Evolutionary conservation across 2,888 invertebrate genomes (phyloP), one percentile per base, ranked within the genome.

Genomic region (Calliphora vomitoria): DNA sequence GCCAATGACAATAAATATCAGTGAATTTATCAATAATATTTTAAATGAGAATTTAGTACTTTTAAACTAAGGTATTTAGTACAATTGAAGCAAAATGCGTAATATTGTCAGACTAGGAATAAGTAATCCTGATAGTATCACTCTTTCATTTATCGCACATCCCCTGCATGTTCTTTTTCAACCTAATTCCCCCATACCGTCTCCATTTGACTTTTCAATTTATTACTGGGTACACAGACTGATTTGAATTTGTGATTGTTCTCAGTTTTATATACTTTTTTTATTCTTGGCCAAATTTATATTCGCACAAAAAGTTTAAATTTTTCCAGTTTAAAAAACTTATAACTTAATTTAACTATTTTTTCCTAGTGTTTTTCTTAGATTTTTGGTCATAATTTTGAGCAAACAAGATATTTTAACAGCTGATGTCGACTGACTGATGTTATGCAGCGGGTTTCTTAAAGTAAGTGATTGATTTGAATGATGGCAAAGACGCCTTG

Each of bases 401-500:
- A 55, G 41, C 55, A 78, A 83, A 83, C 83, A 83, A 53, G 44
- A 78, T n/a, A n/a, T 83, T 64, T 71, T 15, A 69, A 20, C 78
- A 78, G 44, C 69, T 83, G 76, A 78, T 78, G 71, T 44, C 4
- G 35, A 35, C 35, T 78, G 35, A 35, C 35, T 78, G 75, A 75
- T 50, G 68, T 75, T 18, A 75, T 38, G 35, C 41, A 62, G 58
- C 13, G 13, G 41, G 35, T 71, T 64, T 71, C 31, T 20, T 55
- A 13, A 13, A 31, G 41, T 53, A 20, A 62, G n/a, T 68, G 68
- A 83, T 83, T 83, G 83, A 83, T 72, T 35, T 35, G 35, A 35
- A 4, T 35, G 35, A 55, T 71, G 75, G 15, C 25, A 64, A 25
- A 44, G 71, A 55, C 60, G 68, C 8, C 47, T 50, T 8, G 38